Base-by-base conservation (phyloP, 2,113 vertebrate species). In the Ceyx melanurus region DNA sequence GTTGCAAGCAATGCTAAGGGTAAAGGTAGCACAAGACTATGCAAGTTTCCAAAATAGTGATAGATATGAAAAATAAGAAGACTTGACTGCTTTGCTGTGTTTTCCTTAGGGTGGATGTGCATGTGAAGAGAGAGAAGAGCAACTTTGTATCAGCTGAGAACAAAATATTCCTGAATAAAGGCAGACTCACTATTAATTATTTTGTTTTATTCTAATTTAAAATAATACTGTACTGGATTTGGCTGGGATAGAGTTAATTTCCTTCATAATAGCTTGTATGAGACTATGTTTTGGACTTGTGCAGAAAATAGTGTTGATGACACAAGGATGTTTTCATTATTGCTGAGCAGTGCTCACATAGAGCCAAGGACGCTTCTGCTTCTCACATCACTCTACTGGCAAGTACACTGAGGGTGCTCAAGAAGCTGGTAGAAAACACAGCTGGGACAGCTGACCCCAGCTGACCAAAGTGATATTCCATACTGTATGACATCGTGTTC, bases 31-130 rank as follows among this genome's bases (percentile, higher is more conserved):
- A 20, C 8, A 19, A 65, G 22, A 33, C 11, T 14, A 31, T 5
- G 5, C 0, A 7, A 26, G 17, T 37, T 84, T 84, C 61, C 29
- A 31, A 82, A 86, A 46, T 8, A 21, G 20, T 17, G 14, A 10
- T 6, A 62, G 6, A 7, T 45, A 45, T 1, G 12, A 35, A 3
- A 53, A 40, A 57, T 9, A 60, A 60, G 18, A 13, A 51, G 7
- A 42, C 8, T 33, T 67, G 13, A 10, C 26, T 42, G 18, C 5
- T 86, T 60, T 45, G 11, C 23, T 65, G 23, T 25, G 7, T 42
- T 87, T 65, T 29, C 20, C 4, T 64, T 35, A 37, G 10, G 10
- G 8, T 45, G 4, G 13, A 18, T 0, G 0, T 37, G 29, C 40
- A 5, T 20, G 4, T 23, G 14, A 20, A 1, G 31, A 46, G 25